Evolutionary conservation across 2,797 vertebrate species (phyloP), one percentile per base, ranked within the genome.

Genomic region (Mus caroli): DNA sequence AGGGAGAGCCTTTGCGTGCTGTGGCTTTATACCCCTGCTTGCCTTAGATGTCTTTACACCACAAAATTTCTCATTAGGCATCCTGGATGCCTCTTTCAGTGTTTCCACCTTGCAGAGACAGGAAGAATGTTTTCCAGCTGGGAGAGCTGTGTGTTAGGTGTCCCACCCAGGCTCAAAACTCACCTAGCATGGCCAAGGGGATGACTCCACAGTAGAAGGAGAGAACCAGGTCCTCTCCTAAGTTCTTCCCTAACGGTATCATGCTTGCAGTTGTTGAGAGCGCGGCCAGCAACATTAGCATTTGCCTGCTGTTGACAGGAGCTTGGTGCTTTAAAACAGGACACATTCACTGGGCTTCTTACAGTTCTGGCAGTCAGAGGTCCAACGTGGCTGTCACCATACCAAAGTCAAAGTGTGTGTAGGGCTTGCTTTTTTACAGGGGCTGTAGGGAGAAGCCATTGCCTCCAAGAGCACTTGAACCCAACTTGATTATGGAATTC

Each of bases 251-350:
- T 73, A 12, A 37, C 0, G n/a, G 20, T 40, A 7, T 50, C 85
- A 1, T 8, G 34, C 20, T 4, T 37, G 4, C 1, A 28, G 58
- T 11, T n/a, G 19, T 31, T 26, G 17, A 22, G 52, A 54, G 17
- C 20, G 43, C 12, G 75, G 20, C 22, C 31, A 5, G 26, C 50
- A 12, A 2, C n/a, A 0, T 22, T 6, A 0, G 1, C 37, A 37
- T 43, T 34, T 4, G n/a, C 40, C 17, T n/a, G 15, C 43, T 71
- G 2, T 73, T 78, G 11, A 73, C 3, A 4, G 15, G 22, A 37
- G 56, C 56, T 43, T 10, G 4, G 50, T 12, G 58, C 34, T 75
- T 95, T 80, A 17, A 88, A 88, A 9, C 24, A 56, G 26, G n/a
- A 0, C 37, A 5, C 4, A 50, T 50, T 50, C 50, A 1, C 56